Evolutionary conservation across 1,140 invertebrate genomes (phyloP).

Genomic region (Drosophila repletoides): DNA sequence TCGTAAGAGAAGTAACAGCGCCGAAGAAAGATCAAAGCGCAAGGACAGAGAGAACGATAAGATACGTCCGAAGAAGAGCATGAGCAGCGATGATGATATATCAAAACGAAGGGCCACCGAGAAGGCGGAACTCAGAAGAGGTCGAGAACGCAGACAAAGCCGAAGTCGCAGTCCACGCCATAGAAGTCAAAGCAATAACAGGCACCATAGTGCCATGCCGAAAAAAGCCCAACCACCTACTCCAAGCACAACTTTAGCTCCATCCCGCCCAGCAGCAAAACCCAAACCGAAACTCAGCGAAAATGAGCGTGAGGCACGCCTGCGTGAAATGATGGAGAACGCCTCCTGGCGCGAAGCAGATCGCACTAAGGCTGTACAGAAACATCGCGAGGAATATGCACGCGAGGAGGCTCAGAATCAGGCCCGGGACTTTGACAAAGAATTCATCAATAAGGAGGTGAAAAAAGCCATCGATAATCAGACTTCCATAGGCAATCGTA

Average conservation of each 20-base stretch:
- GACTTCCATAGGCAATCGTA: conserved; percentile 88
- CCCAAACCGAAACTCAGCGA: conserved; percentile 80
- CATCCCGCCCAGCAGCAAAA: neutral
- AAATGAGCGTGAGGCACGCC: conserved; percentile 87
- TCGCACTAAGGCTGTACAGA: conserved; percentile 85
- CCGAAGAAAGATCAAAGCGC: too few species aligned
- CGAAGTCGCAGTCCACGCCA: conserved; percentile 18
- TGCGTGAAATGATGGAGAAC: conserved; percentile 92
- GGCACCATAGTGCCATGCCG: neutral
- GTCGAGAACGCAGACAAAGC: conserved; percentile 1
- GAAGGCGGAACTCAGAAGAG: too few species aligned
- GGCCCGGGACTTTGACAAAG: conserved; percentile 81
- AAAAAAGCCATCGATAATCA: conserved; percentile 85
- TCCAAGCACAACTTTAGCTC: neutral
- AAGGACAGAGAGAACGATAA: too few species aligned
- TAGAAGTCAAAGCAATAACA: conserved; percentile 47
- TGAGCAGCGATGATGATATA: too few species aligned
- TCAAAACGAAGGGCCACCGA: too few species aligned
- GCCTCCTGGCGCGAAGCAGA: conserved; percentile 88
- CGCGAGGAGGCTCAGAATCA: conserved; percentile 84
- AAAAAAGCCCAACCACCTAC: conserved; percentile 8
- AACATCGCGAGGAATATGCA: conserved; percentile 86
- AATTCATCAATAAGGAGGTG: conserved; percentile 86
- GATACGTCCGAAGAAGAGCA: too few species aligned
- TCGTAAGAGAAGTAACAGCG: too few species aligned